Base-by-base conservation (phyloP, 2,797 vertebrate genomes). In the Sciurus carolinensis region DNA sequence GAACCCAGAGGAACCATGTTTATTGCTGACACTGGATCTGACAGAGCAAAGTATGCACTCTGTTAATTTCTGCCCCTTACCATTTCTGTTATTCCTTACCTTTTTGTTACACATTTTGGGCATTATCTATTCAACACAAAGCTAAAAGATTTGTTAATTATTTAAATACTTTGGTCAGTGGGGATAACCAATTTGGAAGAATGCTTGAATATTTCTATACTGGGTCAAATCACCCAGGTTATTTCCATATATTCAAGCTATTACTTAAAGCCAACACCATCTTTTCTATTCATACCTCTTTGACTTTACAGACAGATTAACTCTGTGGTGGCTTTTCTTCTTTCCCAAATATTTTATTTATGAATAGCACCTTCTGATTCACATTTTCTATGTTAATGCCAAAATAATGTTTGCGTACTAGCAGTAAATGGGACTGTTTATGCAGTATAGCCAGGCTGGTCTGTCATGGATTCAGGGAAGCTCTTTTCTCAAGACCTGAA, bases 321-420 rank as follows among this genome's bases (percentile, higher is more conserved):
- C 36, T 82, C 44, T 57, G n/a, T 44, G 73, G 28, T 84, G 14
- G 59, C 24, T 80, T 95, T 79, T 54, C 42, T 93, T 95, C 87
- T 90, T 92, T 50, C 30, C 85, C 90, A 92, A 84, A 82, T 75
- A 97, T 30, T 82, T 90, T 66, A 73, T 90, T 86, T 94, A 90
- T 86, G 86, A 97, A 90, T 50, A 81, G 59, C 39, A 57, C 47
- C 13, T 64, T 95, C 66, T 97, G 82, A 87, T 81, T 91, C 59
- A 59, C 33, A 66, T 85, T 95, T 73, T 92, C 67, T 92, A 15
- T 87, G 33, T 77, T 72, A 92, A 88, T 77, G 72, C 90, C 76
- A 94, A 92, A 90, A 36, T 62, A 33, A 5, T 90, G 75, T 89
- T 95, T 93, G 76, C 77, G 52, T 47, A n/a, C 84, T 69, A 85